Evolutionary conservation across 2,888 invertebrate genomes (phyloP).

Genomic region (Pandemis cinnamomeana): DNA sequence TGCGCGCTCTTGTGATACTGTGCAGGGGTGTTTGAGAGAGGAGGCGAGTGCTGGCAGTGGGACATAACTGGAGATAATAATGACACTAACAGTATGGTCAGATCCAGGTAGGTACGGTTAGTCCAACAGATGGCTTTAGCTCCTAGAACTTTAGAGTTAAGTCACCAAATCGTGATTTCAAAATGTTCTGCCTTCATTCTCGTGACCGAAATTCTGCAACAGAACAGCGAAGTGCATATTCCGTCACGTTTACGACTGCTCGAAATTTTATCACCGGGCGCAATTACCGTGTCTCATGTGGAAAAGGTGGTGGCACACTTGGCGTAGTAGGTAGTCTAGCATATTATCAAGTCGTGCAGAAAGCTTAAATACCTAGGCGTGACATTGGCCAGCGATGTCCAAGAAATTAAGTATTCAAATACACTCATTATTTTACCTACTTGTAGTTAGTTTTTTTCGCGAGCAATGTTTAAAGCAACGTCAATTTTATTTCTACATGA

Average conservation of each 20-base stretch:
- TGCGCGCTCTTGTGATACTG: no score
- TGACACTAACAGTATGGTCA: no score
- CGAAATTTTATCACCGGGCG: constrained; percentile 5
- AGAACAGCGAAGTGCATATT: constrained; percentile 15
- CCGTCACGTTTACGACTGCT: constrained; percentile 8
- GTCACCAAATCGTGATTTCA: neutral
- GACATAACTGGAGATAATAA: no score
- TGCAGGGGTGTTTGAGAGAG: no score
- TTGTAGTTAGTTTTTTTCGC: no score
- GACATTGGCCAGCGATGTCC: neutral
- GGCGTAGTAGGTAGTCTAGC: neutral
- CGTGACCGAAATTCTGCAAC: constrained; percentile 1
- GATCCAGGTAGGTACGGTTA: no score
- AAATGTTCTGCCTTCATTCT: neutral
- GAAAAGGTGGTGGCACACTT: neutral
- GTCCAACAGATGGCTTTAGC: neutral
- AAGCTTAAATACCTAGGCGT: neutral
- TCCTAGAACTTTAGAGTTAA: neutral
- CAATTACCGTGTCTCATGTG: constrained; percentile 7
- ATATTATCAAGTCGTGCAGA: no score
- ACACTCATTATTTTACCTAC: no score
- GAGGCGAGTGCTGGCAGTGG: no score
- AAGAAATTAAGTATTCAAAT: no score
- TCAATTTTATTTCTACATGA: no score
- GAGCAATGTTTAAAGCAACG: no score